A percentile compares a stretch with the other conserved stretches of the same genome.
phyloP scores from a whole-genome alignment of 2,797 vertebrate genomes.

The Gymnocypris eckloni region DNA sequence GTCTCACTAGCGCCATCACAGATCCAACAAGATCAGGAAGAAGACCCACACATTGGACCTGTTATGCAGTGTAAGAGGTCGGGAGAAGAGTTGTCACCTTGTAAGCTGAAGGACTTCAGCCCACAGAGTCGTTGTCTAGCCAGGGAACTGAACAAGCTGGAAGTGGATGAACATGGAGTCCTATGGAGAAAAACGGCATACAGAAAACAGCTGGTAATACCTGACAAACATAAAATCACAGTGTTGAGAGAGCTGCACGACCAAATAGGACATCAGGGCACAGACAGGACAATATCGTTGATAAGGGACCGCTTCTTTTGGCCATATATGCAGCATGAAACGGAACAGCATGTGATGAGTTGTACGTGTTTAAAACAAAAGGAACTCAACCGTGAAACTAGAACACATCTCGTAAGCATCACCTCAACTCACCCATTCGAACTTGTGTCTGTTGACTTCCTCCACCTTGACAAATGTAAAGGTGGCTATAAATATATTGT shows the following conservation, averaged over 20 bases:
- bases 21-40: no score
- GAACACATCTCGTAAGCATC: not conserved
- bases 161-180: not conserved
- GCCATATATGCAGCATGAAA: not conserved
- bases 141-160: not conserved
- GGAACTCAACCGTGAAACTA: not conserved
- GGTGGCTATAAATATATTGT: constrained; percentile 51
- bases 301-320: not conserved
- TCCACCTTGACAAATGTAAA: constrained; percentile 43
- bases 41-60: not conserved
- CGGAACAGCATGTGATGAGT: constrained; percentile 10
- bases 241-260: not conserved
- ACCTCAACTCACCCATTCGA: constrained; percentile 1
- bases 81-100: not conserved
- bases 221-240: not conserved
- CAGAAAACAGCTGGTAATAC: not conserved
- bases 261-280: not conserved
- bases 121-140: not conserved
- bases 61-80: not conserved
- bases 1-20: not conserved
- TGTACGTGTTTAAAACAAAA: constrained; percentile 38
- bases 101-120: not conserved
- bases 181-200: not conserved
- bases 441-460: constrained; percentile 16
- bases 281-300: not conserved